Evolutionary conservation across 37 sponge, comb jelly and placozoan species (phyloP).

Genomic region (Petrosia ficiformis): DNA sequence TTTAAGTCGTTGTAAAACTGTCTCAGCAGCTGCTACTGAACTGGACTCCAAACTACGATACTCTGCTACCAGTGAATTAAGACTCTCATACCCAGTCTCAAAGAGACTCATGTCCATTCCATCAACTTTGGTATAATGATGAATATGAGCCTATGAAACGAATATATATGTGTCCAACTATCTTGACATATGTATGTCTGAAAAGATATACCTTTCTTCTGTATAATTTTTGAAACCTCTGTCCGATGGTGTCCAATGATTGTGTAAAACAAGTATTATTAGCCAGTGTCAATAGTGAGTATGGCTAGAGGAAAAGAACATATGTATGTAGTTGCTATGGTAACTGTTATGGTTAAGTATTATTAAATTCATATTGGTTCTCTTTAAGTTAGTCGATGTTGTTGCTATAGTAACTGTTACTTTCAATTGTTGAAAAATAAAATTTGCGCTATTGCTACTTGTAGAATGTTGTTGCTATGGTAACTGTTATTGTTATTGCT

Average conservation of each 20-base stretch:
- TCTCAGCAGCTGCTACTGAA: not conserved
- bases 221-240: constrained; percentile 83
- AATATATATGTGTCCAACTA: too few relatives aligned
- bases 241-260: constrained; percentile 60
- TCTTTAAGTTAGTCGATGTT: too few relatives aligned
- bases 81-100: constrained; percentile 67
- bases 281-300: constrained; percentile 85
- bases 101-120: constrained; percentile 89
- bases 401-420: too few relatives aligned
- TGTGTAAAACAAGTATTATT: constrained; percentile 91
- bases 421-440: not conserved
- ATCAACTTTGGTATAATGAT: constrained; percentile 91
- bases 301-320: constrained; percentile 52
- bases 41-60: constrained; percentile 66
- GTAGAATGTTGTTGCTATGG: not conserved
- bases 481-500: too few relatives aligned
- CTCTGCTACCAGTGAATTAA: constrained; percentile 70
- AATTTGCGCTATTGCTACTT: not conserved
- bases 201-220: constrained; percentile 66
- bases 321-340: not conserved
- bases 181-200: not conserved
- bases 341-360: too few relatives aligned
- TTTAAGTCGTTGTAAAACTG: constrained; percentile 34
- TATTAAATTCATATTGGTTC: too few relatives aligned
- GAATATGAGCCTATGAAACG: constrained; percentile 84